These are phyloP conservation scores for Thrips palmi DNA, from an alignment of 1,140 invertebrate species.

Conservation along the genomic window DNA sequence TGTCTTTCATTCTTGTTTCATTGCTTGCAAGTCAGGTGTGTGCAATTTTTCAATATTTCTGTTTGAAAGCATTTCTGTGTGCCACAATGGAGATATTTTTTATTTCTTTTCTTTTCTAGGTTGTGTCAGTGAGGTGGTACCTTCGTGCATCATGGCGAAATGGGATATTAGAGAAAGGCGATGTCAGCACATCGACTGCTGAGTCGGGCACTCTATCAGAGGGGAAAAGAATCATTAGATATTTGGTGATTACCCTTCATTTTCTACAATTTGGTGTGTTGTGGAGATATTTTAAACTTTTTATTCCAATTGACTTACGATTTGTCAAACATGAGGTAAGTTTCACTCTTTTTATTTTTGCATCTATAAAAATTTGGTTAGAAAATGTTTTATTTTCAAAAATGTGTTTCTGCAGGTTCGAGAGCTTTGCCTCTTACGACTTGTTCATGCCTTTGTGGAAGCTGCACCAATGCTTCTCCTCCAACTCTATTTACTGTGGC, in stretches of 20 bases:
- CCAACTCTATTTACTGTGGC: constrained; percentile 54
- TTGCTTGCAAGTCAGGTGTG: constrained; percentile 53
- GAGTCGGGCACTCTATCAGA: background rate
- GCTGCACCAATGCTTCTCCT: constrained; percentile 72
- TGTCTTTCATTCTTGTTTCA: constrained; percentile 45
- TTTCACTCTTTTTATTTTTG: constrained; percentile 15
- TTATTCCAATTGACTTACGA: constrained; percentile 66
- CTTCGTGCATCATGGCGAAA: constrained; percentile 14
- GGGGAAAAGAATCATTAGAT: constrained; percentile 14
- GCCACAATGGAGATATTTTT: background rate
- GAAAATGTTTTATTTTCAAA: background rate
- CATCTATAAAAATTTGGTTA: constrained; percentile 1
- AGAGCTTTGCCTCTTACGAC: constrained; percentile 54
- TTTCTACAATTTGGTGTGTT: constrained; percentile 62
- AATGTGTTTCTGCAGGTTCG: constrained; percentile 28
- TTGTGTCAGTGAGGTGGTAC: constrained; percentile 26
- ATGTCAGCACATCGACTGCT: constrained; percentile 11
- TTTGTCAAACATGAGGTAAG: constrained; percentile 72
- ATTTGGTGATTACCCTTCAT: constrained; percentile 45
- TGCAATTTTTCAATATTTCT: constrained; percentile 22
- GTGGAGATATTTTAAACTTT: constrained; percentile 74
- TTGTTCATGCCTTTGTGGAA: constrained; percentile 74
- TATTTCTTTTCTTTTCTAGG: constrained; percentile 2
- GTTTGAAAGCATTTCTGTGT: background rate
- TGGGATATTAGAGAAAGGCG: constrained; percentile 12